Evolutionary conservation across 2,888 invertebrate genomes (phyloP).

Genomic region (Chymomyza caudatula): DNA sequence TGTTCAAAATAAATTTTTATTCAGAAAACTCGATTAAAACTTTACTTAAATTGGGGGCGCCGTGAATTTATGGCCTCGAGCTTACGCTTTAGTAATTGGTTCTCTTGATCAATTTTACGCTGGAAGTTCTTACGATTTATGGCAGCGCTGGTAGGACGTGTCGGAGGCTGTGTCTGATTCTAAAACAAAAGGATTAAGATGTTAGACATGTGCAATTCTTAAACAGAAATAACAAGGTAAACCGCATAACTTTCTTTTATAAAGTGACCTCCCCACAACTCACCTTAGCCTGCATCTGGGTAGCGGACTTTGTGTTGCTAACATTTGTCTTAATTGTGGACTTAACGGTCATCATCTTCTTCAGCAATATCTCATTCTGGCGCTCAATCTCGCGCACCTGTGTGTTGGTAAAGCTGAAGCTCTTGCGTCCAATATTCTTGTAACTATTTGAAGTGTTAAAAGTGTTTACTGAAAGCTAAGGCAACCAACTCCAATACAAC

Average conservation of each 20-base stretch:
- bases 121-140: conserved; percentile 80
- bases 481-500: background rate
- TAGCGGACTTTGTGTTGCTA: conserved; percentile 11
- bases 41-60: conserved; percentile 54
- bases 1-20: conserved; percentile 65
- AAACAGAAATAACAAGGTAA: background rate
- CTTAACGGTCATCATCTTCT: conserved; percentile 80
- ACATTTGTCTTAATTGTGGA: conserved; percentile 53
- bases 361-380: conserved; percentile 81
- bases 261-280: background rate
- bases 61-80: conserved; percentile 73
- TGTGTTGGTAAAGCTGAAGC: conserved; percentile 80
- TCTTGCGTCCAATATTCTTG: conserved; percentile 65
- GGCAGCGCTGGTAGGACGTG: conserved; percentile 77
- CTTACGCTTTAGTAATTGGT: conserved; percentile 79
- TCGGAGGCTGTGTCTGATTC: conserved; percentile 23
- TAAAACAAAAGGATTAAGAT: background rate
- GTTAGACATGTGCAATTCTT: background rate
- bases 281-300: conserved; percentile 28
- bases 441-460: conserved; percentile 26
- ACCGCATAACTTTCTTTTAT: too few relatives aligned
- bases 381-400: conserved; percentile 81
- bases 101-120: conserved; percentile 81
- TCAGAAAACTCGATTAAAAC: conserved; percentile 24
- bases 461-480: background rate